Base-by-base conservation (phyloP, 2,113 vertebrate genomes). In the Corythoichthys haematopterus region DNA sequence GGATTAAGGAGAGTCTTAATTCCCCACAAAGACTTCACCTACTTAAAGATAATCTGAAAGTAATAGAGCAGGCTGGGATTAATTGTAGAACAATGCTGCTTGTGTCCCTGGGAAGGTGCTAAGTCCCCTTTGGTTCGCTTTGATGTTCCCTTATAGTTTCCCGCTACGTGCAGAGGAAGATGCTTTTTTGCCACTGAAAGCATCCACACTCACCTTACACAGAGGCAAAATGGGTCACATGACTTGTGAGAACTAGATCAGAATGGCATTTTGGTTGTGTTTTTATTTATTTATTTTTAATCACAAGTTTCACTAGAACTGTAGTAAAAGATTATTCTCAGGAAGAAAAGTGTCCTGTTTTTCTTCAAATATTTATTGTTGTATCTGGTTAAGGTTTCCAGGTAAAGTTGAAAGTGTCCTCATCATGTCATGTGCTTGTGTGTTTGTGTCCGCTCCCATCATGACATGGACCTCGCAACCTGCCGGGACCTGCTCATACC, bases 21-120 rank as follows among this genome's bases (percentile, higher is more conserved):
- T 89, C 83, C 74, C 80, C 90, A 89, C 90, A 91, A 91, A 91
- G 91, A 89, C 86, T 90, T 90, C 85, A 87, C 85, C 88, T 90
- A 92, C 87, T 92, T 91, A 89, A 91, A 89, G 90, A 92, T 93
- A 92, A 93, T 93, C 92, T 93, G 89, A 92, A 92, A 92, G 91
- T 91, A 91, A 92, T 91, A 91, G 91, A 92, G 90, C 90, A 89
- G 89, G 84, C 89, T 88, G 83, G 90, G 92, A 93, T 92, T 92
- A 91, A 93, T 93, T 92, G 90, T 84, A 88, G 89, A 91, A 92
- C 90, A 92, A 91, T 92, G 84, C 72, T 13, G 72, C 64, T 83
- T 81, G 77, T 89, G 89, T 90, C 87, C 87, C 79, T 82, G 84
- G 87, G 90, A 92, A 90, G 90, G 90, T 91, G 85, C 83, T 86